These are phyloP conservation scores for Chrysomela aeneicollis DNA, from an alignment of 2,888 invertebrate species.

Conservation along the genomic window DNA sequence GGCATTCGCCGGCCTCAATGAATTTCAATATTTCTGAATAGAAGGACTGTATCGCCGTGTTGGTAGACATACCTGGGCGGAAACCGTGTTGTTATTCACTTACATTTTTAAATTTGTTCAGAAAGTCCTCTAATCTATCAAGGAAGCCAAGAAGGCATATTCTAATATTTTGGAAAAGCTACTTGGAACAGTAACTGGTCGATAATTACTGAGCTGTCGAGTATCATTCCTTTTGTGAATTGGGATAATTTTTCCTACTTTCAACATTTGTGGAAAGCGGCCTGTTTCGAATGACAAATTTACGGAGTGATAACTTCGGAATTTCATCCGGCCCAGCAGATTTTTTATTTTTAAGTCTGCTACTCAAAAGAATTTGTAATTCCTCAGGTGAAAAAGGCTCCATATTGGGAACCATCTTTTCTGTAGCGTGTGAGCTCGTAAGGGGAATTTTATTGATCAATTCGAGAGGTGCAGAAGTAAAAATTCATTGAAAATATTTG, in stretches of 20 bases:
- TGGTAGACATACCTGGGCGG: background rate
- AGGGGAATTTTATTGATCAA: no score
- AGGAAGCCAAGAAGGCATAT: no score
- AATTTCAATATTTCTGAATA: background rate
- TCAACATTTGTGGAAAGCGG: no score
- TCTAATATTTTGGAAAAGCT: no score
- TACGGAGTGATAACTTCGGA: no score
- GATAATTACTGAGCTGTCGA: no score
- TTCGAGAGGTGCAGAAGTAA: background rate
- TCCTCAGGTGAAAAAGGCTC: conserved; percentile 1
- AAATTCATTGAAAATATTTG: background rate
- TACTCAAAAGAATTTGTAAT: background rate
- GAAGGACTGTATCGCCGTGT: conserved; percentile 1
- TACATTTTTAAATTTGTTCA: background rate
- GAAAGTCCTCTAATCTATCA: background rate
- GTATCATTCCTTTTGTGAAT: background rate
- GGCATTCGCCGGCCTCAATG: background rate
- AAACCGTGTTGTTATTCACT: background rate
- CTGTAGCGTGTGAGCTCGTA: background rate
- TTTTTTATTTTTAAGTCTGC: background rate
- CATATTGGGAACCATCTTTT: background rate
- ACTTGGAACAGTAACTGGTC: no score
- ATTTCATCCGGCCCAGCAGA: no score
- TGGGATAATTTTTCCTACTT: background rate
- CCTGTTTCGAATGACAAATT: no score